Base-by-base conservation (phyloP, 1,140 invertebrate genomes). In the Euura lappo region DNA sequence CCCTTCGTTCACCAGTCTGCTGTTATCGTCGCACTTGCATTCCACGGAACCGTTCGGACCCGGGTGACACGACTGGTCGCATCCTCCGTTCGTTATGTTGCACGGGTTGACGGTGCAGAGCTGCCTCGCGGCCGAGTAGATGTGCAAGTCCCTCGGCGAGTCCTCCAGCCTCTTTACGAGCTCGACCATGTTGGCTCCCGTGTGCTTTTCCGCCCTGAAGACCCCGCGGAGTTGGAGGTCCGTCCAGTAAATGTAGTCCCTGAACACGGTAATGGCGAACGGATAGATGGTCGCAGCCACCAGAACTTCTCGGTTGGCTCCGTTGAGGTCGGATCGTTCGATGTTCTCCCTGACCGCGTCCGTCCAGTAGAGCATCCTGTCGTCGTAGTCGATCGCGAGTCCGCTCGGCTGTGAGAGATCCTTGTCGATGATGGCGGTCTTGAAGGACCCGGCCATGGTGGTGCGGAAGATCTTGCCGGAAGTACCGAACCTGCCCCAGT, bases 321-420 rank as follows among this genome's bases (percentile, higher is more conserved):
- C 98, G 83, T 99, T 93, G 4, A 99, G 85, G 83, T 95, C 93
- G 0, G 96, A 95, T 28, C 97, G 88, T 89, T 99, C 98, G 75
- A 99, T 99, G 85, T 99, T 99, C 83, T 99, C 97, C 46, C 96
- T 89, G 0, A 98, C 95, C 0, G 98, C 97, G 87, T 99, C 98
- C 0, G 98, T 98, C 98, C 98, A 99, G 81, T 99, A 99, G 0
- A 99, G 86, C 90, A 96, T 97, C 28, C 93, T 90, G 43, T 99
- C 97, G 44, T 98, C 96, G 81, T 97, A 99, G 88, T 99, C 98
- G 46, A 99, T 96, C 0, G 97, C 95, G 42, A 99, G 87, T 43
- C 98, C 98, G 81, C 97, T 98, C 0, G 98, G 98, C 85, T 99
- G 97, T 0, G 97, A 96, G 0, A 99, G 86, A 75, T 98, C 95